phyloP scores from a whole-genome alignment of 2,888 invertebrate genomes.

The Alloplasta piceator region DNA sequence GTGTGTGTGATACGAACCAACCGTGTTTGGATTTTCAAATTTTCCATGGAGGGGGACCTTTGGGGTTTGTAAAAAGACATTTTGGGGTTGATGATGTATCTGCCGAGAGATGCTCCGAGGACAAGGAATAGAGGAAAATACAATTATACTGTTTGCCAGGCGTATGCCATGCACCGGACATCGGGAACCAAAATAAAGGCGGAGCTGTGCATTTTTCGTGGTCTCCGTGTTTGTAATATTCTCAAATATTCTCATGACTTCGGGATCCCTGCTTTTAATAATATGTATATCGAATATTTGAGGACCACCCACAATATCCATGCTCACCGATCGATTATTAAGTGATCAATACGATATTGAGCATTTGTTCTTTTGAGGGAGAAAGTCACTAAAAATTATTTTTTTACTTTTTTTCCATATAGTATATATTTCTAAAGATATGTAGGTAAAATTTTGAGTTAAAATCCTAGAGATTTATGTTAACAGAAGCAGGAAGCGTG shows the following conservation, averaged over 20 bases:
- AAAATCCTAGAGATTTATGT: too few species aligned
- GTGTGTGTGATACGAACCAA: slow-evolving; percentile 3
- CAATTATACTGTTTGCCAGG: slow-evolving; percentile 25
- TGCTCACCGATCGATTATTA: slow-evolving; percentile 34
- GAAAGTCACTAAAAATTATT: not conserved
- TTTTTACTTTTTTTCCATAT: not conserved
- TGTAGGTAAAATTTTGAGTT: too few species aligned
- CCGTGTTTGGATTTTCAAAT: slow-evolving; percentile 33
- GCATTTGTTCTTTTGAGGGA: not conserved
- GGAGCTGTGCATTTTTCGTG: slow-evolving; percentile 58
- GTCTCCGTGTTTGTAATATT: slow-evolving; percentile 55
- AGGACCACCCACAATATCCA: slow-evolving; percentile 31
- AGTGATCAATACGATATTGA: slow-evolving; percentile 22
- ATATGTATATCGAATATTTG: not conserved
- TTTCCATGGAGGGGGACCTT: not conserved
- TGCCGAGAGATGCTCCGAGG: slow-evolving; percentile 1
- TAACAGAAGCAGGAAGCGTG: too few species aligned
- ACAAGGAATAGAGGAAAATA: not conserved
- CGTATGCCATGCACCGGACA: slow-evolving; percentile 34
- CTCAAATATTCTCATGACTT: slow-evolving; percentile 51
- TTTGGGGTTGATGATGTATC: not conserved
- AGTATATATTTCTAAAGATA: too few species aligned
- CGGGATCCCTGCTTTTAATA: not conserved
- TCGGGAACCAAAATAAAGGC: slow-evolving; percentile 61
- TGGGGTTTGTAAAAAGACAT: slow-evolving; percentile 28